Base-by-base conservation (phyloP, 1,140 invertebrate species). In the Hyles vespertilio region DNA sequence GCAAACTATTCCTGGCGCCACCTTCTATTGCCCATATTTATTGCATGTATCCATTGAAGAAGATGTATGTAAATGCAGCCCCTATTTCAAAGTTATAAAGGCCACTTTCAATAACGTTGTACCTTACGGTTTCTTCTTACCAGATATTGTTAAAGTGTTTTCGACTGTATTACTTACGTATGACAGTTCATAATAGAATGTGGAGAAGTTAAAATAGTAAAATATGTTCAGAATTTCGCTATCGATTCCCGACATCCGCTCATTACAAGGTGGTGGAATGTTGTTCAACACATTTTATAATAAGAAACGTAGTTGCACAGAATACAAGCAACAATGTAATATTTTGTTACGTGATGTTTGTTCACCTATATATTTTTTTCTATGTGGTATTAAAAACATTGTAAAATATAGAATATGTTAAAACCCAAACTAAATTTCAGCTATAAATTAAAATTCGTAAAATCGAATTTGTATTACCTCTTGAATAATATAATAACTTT, bases 191-290 rank as follows among this genome's bases (percentile, higher is more conserved):
- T 64, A 62, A 77, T 70, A 11, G 40, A 52, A 51, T 58, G 51
- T 54, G 55, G 58, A 36, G 56, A 50, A 58, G 61, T 52, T 74
- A 65, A 66, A 72, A 77, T 74, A 75, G 72, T 81, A 82, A 79
- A 81, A 80, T 81, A 80, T 80, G 74, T 69, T 61, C 65, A 81
- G 77, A 81, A 79, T 83, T 84, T 81, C 72, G 72, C 77, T 79
- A 83, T 84, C 77, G 77, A 81, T 84, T 74, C 79, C 73, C 75
- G 75, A 83, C 79, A 79, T 82, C 82, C 78, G 79, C 76, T 84
- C 80, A 83, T 84, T 84, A 84, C 83, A 86, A 82, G 79, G 71
- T 79, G 72, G 63, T 77, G 79, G 82, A 87, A 87, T 87, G 81
- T 76, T 81, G 79, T 78, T 72, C 68, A 69, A 72, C 69, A 79